phyloP scores from a whole-genome alignment of 2,113 vertebrate genomes.

The Bubo bubo region DNA sequence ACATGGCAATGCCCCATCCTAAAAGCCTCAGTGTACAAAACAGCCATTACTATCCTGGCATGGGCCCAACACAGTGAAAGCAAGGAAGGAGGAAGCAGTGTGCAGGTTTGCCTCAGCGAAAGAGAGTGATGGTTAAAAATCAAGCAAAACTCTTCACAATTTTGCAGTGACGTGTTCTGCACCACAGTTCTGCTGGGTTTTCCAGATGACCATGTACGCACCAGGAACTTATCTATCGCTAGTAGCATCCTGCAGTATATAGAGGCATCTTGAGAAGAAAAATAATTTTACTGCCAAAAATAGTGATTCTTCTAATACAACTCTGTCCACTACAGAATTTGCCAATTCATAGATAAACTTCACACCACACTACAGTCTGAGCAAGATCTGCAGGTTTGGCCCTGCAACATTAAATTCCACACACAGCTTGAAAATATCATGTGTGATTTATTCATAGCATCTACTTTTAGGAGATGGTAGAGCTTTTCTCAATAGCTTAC shows the following conservation, averaged over 20 bases:
- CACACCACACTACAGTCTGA: not conserved
- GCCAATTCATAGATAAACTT: not conserved
- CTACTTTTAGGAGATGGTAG: not conserved
- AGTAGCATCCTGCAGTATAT: not conserved
- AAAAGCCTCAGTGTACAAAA: not conserved
- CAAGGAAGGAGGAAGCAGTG: not conserved
- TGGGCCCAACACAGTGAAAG: not conserved
- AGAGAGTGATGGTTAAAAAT: not conserved
- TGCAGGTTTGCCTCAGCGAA: not conserved
- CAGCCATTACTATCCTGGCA: not conserved
- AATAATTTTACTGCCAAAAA: not conserved
- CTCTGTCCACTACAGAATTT: not conserved
- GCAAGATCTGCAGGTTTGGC: not conserved
- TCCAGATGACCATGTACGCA: not conserved
- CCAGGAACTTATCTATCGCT: not conserved
- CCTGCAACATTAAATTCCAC: not conserved
- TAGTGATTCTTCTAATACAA: not conserved
- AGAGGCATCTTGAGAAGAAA: not conserved
- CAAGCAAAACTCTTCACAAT: not conserved
- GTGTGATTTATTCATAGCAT: not conserved
- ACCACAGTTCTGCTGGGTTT: not conserved
- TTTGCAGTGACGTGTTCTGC: not conserved
- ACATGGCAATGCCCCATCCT: not conserved
- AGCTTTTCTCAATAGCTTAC: not conserved
- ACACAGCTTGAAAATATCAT: not conserved